A percentile compares a stretch with the other conserved stretches of the same genome.
Evolutionary conservation across 2,888 invertebrate species (phyloP).

Genomic region (Scaptodrosophila latifasciaeformis): DNA sequence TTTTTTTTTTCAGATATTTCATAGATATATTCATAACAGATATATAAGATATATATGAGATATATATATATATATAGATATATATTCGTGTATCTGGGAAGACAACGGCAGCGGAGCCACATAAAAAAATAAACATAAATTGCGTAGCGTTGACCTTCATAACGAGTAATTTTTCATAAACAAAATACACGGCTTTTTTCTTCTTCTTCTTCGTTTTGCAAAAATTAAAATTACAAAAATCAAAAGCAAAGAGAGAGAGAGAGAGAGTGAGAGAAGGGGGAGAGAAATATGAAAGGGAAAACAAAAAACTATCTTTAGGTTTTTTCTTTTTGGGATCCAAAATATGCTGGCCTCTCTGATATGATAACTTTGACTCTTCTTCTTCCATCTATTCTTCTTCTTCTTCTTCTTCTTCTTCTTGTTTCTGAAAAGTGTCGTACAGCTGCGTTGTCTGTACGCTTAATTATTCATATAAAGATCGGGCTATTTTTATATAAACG

Average conservation of each 20-base stretch:
- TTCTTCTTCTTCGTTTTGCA: slow-evolving; percentile 39
- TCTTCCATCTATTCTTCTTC: too few relatives aligned
- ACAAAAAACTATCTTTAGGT: not conserved
- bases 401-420: too few relatives aligned
- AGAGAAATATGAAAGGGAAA: not conserved
- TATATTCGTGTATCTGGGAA: too few relatives aligned
- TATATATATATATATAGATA: too few relatives aligned
- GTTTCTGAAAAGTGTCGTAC: slow-evolving; percentile 44
- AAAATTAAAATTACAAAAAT: too few relatives aligned
- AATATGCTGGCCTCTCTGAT: too few relatives aligned
- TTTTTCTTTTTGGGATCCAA: too few relatives aligned
- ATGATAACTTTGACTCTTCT: too few relatives aligned
- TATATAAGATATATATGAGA: slow-evolving; percentile 18
- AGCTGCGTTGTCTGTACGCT: slow-evolving; percentile 55
- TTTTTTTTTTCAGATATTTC: too few relatives aligned
- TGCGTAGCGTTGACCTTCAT: slow-evolving; percentile 68
- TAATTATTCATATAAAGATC: slow-evolving; percentile 51
- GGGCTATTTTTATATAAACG: slow-evolving; percentile 26
- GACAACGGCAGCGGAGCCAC: slow-evolving; percentile 31
- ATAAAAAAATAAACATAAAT: slow-evolving; percentile 67
- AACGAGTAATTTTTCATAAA: slow-evolving; percentile 66
- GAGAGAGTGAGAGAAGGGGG: too few relatives aligned
- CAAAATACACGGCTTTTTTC: slow-evolving; percentile 69
- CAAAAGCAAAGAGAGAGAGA: too few relatives aligned
- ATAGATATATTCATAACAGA: too few relatives aligned